Percentiles rank a stretch among this genome's conserved stretches.
Evolutionary conservation across 2,888 invertebrate genomes (phyloP).

Genomic region (Dermolepida albohirtum): DNA sequence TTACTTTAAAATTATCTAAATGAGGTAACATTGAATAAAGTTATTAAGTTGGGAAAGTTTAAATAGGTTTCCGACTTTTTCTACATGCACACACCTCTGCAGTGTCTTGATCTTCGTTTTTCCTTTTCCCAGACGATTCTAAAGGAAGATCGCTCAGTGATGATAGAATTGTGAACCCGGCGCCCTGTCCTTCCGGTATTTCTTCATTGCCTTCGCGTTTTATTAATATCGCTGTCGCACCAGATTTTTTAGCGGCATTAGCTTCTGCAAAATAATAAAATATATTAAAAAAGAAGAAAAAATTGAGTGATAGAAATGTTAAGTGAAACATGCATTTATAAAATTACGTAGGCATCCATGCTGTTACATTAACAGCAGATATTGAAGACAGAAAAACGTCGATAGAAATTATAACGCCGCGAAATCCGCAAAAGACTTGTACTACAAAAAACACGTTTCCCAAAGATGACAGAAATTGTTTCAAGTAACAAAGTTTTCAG

Average conservation of each 20-base stretch:
- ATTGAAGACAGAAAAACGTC: no score
- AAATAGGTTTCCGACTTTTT: conserved; percentile 42
- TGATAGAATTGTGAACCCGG: conserved; percentile 69
- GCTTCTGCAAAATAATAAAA: conserved; percentile 76
- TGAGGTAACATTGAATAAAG: background rate
- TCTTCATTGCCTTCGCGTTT: conserved; percentile 83
- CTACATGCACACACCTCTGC: conserved; percentile 58
- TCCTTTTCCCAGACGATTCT: conserved; percentile 59
- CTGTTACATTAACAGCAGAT: no score
- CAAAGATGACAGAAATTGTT: no score
- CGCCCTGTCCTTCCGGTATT: conserved; percentile 71
- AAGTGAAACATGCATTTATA: no score
- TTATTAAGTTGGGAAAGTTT: conserved; percentile 13
- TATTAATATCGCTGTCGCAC: conserved; percentile 76
- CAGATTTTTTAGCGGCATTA: conserved; percentile 81
- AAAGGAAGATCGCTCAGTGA: conserved; percentile 71
- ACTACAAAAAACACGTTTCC: no score
- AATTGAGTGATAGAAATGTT: no score
- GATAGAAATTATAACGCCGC: no score
- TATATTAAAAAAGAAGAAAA: no score
- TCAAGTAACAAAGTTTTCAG: no score
- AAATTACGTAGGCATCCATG: no score
- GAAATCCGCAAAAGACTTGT: no score
- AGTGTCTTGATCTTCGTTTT: conserved; percentile 57
- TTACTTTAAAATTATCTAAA: background rate